phyloP scores from a whole-genome alignment of 2,797 vertebrate genomes.

The Anas bahamensis region DNA sequence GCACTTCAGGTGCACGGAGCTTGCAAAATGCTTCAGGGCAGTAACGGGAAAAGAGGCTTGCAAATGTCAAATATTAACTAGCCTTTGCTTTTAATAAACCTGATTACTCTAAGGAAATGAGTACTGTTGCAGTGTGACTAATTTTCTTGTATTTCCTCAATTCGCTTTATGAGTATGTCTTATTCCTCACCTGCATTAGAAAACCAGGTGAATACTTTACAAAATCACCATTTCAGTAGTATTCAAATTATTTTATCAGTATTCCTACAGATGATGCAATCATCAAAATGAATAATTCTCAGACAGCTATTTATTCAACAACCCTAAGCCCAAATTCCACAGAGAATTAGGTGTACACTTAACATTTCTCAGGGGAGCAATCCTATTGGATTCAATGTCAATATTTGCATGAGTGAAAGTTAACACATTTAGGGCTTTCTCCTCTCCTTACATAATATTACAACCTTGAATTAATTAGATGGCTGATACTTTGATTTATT shows the following conservation, averaged over 20 bases:
- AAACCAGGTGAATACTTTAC: not conserved
- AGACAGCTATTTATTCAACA: slow-evolving; percentile 17
- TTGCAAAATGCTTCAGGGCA: not conserved
- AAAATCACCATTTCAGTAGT: not conserved
- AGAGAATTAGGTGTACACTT: not conserved
- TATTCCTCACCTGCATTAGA: not conserved
- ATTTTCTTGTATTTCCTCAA: not conserved
- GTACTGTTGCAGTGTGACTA: not conserved
- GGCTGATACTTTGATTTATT: not conserved
- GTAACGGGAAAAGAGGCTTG: not conserved
- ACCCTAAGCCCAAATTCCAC: not conserved
- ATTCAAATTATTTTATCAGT: not conserved
- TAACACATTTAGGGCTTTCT: not conserved
- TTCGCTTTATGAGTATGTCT: not conserved
- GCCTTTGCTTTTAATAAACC: slow-evolving; percentile 11
- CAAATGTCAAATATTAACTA: slow-evolving; percentile 5
- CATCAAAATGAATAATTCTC: not conserved
- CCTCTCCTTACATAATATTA: not conserved
- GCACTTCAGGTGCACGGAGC: not conserved
- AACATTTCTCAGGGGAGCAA: not conserved
- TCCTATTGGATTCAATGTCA: not conserved
- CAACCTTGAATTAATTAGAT: slow-evolving; percentile 17
- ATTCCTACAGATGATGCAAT: not conserved
- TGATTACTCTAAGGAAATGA: not conserved
- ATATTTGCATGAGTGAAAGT: slow-evolving; percentile 2